Conservation (phyloP, 2,113 vertebrate species). For the Theropithecus gelada region DNA sequence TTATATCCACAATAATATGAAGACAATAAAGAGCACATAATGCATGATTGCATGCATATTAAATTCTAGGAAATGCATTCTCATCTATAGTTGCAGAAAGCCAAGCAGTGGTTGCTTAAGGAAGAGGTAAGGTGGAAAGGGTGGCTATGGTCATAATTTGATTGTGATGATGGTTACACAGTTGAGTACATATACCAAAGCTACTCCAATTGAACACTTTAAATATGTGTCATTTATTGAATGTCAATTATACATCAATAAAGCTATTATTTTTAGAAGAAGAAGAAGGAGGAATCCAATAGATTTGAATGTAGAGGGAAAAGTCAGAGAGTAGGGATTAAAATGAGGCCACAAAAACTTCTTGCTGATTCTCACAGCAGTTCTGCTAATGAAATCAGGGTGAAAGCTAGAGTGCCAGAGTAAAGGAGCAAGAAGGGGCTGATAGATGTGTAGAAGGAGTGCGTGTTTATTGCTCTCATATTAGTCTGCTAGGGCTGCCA, state of each 20-base stretch:
- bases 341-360: background rate
- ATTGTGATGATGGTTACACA: background rate
- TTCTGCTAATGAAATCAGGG: background rate
- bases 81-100: background rate
- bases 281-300: background rate
- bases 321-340: background rate
- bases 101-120: background rate
- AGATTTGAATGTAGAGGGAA: background rate
- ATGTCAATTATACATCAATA: background rate
- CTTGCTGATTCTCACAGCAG: background rate
- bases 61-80: no score
- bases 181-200: background rate
- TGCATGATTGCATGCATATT: background rate
- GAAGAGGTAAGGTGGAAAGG: background rate
- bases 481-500: background rate
- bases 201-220: background rate
- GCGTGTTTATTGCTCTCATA: background rate
- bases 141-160: background rate
- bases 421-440: background rate
- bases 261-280: slow-evolving; percentile 8
- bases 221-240: background rate
- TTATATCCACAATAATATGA: background rate
- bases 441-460: background rate
- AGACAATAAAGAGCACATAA: background rate
- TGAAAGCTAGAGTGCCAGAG: background rate